These are phyloP conservation scores for Smutsia temminckii DNA, from an alignment of 2,797 vertebrate species.

Conservation along the genomic window DNA sequence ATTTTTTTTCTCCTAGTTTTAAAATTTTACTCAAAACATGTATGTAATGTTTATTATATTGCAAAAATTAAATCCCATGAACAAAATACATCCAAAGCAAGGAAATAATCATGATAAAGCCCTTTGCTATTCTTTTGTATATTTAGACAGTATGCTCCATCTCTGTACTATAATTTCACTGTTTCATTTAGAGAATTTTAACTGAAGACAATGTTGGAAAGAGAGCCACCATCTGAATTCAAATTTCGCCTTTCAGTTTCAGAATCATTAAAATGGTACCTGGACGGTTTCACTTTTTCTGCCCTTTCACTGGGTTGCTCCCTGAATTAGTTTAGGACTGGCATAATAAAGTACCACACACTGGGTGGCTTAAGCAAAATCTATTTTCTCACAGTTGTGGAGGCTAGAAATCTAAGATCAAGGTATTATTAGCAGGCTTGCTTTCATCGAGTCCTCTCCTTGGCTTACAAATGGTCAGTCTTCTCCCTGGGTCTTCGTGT, in stretches of 20 bases:
- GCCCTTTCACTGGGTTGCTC: not conserved
- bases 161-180: not conserved
- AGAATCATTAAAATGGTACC: not conserved
- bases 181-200: conserved; percentile 24
- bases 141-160: not conserved
- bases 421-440: not conserved
- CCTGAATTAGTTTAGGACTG: not conserved
- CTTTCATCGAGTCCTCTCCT: not conserved
- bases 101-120: not conserved
- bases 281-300: not conserved
- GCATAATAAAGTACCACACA: not conserved
- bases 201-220: not conserved
- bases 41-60: not conserved
- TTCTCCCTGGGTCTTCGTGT: not conserved
- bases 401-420: not conserved
- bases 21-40: conserved; percentile 38
- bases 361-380: not conserved
- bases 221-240: not conserved
- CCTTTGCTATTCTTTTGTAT: not conserved
- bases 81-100: not conserved
- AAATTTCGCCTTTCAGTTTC: not conserved
- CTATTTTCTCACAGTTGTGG: not conserved
- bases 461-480: not conserved
- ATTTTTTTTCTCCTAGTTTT: conserved; percentile 36
- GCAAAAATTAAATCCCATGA: not conserved